Conservation (phyloP, 2,888 invertebrate genomes). For the Tetragonula carbonaria region DNA sequence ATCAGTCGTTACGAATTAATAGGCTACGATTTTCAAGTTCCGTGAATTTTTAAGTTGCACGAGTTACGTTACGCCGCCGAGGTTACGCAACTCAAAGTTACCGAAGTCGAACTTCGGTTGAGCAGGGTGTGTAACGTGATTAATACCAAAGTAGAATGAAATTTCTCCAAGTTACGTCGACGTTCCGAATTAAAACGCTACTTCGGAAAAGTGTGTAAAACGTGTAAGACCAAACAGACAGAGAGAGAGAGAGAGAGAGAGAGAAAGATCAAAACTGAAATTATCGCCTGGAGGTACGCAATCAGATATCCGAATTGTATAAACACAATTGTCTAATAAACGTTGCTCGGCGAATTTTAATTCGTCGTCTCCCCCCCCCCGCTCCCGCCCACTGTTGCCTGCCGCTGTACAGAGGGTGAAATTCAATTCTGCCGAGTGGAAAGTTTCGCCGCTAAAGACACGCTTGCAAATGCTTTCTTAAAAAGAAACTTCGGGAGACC, state of each 20-base stretch:
- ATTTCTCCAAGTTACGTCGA: not conserved
- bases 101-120: not conserved
- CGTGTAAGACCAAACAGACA: not conserved
- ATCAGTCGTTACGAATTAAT: not conserved
- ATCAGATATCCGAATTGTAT: constrained; percentile 11
- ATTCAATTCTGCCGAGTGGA: constrained; percentile 34
- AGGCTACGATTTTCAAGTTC: not conserved
- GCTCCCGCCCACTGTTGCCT: not conserved
- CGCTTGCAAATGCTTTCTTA: constrained; percentile 36
- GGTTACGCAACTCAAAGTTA: not conserved
- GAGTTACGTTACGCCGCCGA: not conserved
- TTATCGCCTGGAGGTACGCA: not conserved
- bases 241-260: not conserved
- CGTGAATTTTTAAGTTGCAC: not conserved
- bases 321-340: constrained; percentile 37
- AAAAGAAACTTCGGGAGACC: constrained; percentile 27
- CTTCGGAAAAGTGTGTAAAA: not conserved
- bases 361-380: not conserved
- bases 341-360: constrained; percentile 28
- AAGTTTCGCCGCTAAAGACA: constrained; percentile 37
- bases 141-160: not conserved
- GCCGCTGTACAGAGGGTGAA: not conserved
- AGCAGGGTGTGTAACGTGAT: not conserved
- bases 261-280: not conserved
- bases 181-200: not conserved